phyloP scores from a whole-genome alignment of 2,113 vertebrate genomes.

The Lycocorax pyrrhopterus region DNA sequence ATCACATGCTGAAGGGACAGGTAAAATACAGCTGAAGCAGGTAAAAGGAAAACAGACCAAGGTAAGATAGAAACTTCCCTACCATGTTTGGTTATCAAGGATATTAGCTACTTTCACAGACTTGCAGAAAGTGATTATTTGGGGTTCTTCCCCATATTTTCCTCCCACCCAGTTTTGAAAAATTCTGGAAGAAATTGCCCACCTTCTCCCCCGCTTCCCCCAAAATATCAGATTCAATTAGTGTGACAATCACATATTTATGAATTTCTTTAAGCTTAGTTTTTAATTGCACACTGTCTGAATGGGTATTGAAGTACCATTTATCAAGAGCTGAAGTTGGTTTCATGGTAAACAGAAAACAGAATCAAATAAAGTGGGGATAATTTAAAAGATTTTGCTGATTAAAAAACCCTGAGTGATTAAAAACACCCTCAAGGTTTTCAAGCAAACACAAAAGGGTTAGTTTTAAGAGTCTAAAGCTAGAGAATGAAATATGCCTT shows the following conservation, averaged over 20 bases:
- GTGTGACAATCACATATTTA: neutral
- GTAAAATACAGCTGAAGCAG: neutral
- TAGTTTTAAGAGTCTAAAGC: neutral
- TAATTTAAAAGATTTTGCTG: neutral
- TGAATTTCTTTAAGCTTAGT: neutral
- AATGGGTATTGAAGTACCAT: neutral
- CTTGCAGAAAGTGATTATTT: neutral
- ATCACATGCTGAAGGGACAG: neutral
- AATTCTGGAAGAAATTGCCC: neutral
- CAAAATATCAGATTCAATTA: neutral
- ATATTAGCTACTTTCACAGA: neutral
- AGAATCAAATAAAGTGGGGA: neutral
- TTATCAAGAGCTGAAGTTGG: neutral
- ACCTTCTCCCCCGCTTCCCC: neutral
- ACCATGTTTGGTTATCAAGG: neutral
- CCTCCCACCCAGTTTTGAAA: neutral
- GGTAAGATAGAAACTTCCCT: neutral
- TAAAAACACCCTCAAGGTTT: neutral
- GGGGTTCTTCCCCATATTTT: neutral
- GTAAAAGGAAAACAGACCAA: neutral
- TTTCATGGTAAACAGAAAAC: neutral
- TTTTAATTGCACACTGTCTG: neutral
- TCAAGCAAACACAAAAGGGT: neutral
- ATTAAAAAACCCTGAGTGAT: neutral
- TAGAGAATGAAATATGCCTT: neutral